phyloP scores from a whole-genome alignment of 30 jellyfish, hydroid and myxozoan species.

The Chrysaora quinquecirrha region DNA sequence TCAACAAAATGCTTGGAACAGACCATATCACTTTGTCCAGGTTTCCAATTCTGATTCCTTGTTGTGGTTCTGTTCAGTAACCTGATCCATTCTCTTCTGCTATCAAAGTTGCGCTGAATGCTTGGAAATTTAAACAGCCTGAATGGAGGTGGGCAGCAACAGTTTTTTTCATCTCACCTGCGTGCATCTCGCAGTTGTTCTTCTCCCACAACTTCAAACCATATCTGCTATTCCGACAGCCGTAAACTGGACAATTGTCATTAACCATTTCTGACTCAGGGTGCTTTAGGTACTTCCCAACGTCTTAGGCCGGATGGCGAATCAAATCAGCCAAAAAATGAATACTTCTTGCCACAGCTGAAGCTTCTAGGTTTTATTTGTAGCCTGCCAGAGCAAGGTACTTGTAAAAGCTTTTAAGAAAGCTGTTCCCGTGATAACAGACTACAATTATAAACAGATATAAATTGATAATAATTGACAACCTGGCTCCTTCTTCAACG shows the following conservation, averaged over 20 bases:
- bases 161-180: not conserved
- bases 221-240: not conserved
- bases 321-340: no score
- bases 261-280: not conserved
- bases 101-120: not conserved
- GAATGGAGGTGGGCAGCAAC: not conserved
- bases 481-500: not conserved
- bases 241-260: not conserved
- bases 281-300: no score
- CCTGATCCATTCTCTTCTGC: not conserved
- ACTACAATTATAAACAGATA: not conserved
- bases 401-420: no score
- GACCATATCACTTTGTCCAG: conserved; percentile 1
- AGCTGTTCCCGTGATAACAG: conserved; percentile 6
- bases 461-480: not conserved
- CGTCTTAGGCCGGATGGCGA: no score
- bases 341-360: not conserved
- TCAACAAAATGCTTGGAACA: no score
- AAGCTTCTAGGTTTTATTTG: not conserved
- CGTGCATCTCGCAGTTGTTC: not conserved
- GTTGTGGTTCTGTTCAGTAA: not conserved
- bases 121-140: not conserved
- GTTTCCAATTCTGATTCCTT: not conserved
- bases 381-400: no score
- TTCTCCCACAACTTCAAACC: not conserved